phyloP scores from a whole-genome alignment of 2,888 invertebrate genomes.

The Bimastos eiseni region DNA sequence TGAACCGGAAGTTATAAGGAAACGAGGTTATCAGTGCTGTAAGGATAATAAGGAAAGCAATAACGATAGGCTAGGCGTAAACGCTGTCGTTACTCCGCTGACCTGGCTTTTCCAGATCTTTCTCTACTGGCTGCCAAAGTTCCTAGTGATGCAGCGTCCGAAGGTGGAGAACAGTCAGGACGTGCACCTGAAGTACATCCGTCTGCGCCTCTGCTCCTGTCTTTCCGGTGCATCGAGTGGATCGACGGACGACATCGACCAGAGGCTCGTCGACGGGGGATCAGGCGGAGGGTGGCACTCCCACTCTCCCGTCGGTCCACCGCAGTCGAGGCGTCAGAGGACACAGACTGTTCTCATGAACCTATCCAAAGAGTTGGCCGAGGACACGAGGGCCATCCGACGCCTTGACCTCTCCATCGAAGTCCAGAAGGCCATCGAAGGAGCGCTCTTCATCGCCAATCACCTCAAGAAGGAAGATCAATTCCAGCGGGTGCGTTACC shows the following conservation, averaged over 20 bases:
- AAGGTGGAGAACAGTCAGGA: constrained; percentile 49
- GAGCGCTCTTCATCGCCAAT: constrained; percentile 46
- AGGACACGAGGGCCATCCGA: constrained; percentile 36
- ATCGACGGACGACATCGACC: constrained; percentile 17
- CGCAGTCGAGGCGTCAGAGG: constrained; percentile 38
- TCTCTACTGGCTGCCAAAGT: constrained; percentile 88
- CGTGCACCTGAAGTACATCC: constrained; percentile 46
- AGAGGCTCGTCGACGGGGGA: constrained; percentile 22
- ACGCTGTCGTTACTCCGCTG: too few relatives aligned
- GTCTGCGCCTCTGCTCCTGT: constrained; percentile 41
- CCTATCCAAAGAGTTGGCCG: constrained; percentile 44
- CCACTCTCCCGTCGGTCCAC: constrained; percentile 33
- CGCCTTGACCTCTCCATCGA: constrained; percentile 38
- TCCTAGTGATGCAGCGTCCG: constrained; percentile 89
- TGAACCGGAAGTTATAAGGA: too few relatives aligned
- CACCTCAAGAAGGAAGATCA: constrained; percentile 47
- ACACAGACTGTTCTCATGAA: constrained; percentile 45
- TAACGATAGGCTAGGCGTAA: too few relatives aligned
- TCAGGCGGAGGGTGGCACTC: constrained; percentile 22
- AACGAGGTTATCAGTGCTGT: too few relatives aligned
- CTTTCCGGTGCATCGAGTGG: constrained; percentile 26
- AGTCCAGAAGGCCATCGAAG: constrained; percentile 45
- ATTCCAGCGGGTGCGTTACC: constrained; percentile 40
- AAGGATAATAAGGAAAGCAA: too few relatives aligned
- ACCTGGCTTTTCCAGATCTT: constrained; percentile 76